Evolutionary conservation across 2,888 invertebrate species (phyloP).

Genomic region (Xiphydria camelus): DNA sequence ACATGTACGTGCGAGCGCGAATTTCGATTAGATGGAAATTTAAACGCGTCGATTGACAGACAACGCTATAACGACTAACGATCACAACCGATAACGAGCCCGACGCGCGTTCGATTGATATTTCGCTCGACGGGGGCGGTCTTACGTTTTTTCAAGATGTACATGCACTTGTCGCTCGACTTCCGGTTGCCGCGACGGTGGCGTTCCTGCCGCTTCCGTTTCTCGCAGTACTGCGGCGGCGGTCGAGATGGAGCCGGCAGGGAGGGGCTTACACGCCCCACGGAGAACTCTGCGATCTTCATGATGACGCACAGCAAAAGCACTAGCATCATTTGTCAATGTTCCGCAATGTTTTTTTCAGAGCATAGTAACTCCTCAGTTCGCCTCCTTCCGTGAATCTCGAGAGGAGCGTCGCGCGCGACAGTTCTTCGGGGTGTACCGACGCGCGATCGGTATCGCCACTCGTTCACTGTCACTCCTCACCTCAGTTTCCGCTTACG

Average conservation of each 20-base stretch:
- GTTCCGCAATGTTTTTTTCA: slow-evolving; percentile 31
- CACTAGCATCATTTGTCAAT: slow-evolving; percentile 61
- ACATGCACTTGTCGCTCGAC: slow-evolving; percentile 35
- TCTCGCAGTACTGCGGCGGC: slow-evolving; percentile 39
- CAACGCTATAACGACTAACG: no score
- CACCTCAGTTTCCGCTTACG: no score
- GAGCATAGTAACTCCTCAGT: slow-evolving; percentile 41
- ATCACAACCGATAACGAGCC: background rate
- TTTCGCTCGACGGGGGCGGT: no score
- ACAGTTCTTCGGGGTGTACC: no score
- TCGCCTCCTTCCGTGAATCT: no score
- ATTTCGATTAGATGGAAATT: no score
- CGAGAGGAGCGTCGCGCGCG: no score
- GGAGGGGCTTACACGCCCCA: slow-evolving; percentile 42
- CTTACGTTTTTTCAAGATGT: slow-evolving; percentile 47
- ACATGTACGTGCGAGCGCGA: no score
- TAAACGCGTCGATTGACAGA: no score
- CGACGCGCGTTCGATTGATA: slow-evolving; percentile 1
- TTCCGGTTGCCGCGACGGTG: slow-evolving; percentile 33
- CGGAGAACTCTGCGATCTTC: slow-evolving; percentile 65
- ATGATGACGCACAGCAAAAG: slow-evolving; percentile 64
- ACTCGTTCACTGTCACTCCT: no score
- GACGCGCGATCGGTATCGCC: no score
- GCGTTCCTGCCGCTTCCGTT: slow-evolving; percentile 35
- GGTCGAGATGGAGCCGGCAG: slow-evolving; percentile 36